Percentiles rank a stretch among this genome's conserved stretches.
Conservation (phyloP, 2,888 invertebrate genomes). For the Pollenia labialis region DNA sequence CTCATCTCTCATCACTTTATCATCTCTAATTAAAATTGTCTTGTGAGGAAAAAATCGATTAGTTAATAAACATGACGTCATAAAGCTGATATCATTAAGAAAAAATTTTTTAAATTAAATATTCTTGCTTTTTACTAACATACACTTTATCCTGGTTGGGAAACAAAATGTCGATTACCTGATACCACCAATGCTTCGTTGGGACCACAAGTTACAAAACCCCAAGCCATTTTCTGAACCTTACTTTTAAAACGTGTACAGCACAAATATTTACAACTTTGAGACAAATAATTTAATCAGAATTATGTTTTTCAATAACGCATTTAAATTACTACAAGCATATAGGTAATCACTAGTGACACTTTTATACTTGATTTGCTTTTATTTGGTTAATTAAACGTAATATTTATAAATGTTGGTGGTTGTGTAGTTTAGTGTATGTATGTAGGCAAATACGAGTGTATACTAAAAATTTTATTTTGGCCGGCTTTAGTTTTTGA, state of each 20-base stretch:
- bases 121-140: background rate
- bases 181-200: constrained; percentile 97
- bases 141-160: background rate
- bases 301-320: background rate
- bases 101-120: background rate
- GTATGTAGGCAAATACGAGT: constrained; percentile 54
- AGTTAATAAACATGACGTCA: constrained; percentile 77
- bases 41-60: constrained; percentile 77
- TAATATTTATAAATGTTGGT: constrained; percentile 23
- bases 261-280: background rate
- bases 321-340: background rate
- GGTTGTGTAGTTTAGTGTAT: constrained; percentile 33
- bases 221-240: constrained; percentile 88
- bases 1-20: constrained; percentile 8
- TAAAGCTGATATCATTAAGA: constrained; percentile 64
- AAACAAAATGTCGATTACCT: constrained; percentile 85
- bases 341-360: background rate
- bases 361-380: constrained; percentile 5
- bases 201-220: constrained; percentile 97
- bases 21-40: constrained; percentile 34
- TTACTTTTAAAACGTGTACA: background rate
- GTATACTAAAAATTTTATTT: constrained; percentile 68
- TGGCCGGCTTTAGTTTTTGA: constrained; percentile 62
- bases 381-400: background rate
- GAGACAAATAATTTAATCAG: background rate